Conservation (phyloP, 2,888 invertebrate species). For the Neoitamus cyanurus region DNA sequence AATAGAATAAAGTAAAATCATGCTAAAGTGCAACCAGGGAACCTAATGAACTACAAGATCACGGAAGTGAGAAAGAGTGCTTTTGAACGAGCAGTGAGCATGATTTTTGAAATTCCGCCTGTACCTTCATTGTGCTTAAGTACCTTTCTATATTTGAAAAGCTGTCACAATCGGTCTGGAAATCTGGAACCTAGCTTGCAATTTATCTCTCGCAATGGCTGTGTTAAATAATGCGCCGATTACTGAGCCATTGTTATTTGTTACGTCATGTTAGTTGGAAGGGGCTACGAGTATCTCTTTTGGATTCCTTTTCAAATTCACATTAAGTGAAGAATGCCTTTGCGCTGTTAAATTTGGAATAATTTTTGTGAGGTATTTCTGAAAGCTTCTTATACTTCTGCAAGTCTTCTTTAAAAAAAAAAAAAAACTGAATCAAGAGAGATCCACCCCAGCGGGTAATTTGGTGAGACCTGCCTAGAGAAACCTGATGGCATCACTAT, state of each 20-base stretch:
- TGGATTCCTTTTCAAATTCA: no score
- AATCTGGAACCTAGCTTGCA: background rate
- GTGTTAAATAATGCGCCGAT: background rate
- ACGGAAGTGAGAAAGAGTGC: background rate
- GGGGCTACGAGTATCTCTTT: no score
- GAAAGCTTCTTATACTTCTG: no score
- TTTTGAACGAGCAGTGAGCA: background rate
- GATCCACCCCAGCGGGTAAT: no score
- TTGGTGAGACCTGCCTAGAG: no score
- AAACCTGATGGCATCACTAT: no score
- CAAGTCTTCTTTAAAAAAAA: no score
- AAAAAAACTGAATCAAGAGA: no score
- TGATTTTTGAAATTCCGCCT: background rate
- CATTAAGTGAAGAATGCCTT: no score
- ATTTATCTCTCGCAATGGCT: background rate
- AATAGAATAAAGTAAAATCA: background rate
- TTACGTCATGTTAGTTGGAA: no score
- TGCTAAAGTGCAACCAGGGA: background rate
- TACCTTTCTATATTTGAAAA: background rate
- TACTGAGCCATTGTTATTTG: background rate
- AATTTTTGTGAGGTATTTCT: no score
- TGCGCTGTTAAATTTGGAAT: no score
- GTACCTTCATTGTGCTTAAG: background rate
- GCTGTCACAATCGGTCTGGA: background rate
- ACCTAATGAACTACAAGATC: background rate